Percentiles rank a stretch among this genome's conserved stretches.
phyloP scores from a whole-genome alignment of 2,113 vertebrate genomes.

The Halcyon malimbica region DNA sequence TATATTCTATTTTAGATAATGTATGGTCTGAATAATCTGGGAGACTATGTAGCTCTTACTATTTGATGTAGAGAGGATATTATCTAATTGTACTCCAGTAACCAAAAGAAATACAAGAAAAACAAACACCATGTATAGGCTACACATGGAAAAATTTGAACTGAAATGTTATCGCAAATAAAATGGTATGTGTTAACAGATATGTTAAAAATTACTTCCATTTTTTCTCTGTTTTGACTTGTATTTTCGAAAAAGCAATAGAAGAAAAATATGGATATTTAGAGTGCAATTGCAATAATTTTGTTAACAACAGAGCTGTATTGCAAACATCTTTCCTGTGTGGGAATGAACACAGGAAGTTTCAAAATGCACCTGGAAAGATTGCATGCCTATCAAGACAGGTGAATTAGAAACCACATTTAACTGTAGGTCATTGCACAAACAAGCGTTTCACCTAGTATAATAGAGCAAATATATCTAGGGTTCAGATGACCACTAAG shows the following conservation, averaged over 20 bases:
- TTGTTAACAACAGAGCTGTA: fast-evolving
- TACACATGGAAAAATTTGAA: not conserved
- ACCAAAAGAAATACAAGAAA: not conserved
- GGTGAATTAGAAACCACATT: not conserved
- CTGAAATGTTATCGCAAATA: not conserved
- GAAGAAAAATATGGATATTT: not conserved
- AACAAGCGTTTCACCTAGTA: not conserved
- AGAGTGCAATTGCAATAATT: not conserved
- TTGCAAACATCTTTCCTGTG: not conserved
- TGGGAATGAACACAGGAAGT: not conserved
- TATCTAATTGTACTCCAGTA: not conserved
- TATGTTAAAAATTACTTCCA: not conserved
- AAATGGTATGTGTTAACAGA: not conserved
- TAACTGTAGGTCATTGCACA: not conserved
- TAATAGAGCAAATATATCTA: not conserved
- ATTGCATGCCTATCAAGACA: not conserved
- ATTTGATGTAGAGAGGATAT: not conserved
- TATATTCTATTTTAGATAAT: not conserved
- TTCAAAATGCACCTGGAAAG: not conserved
- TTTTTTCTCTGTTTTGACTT: not conserved
- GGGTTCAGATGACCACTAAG: not conserved
- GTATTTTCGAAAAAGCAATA: not conserved
- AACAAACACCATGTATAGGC: not conserved
- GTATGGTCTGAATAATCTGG: not conserved
- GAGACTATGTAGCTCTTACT: not conserved